A percentile compares a stretch with the other conserved stretches of the same genome.
These are phyloP conservation scores for Palloptera scutellata DNA, from an alignment of 2,888 invertebrate species.

Conservation along the genomic window DNA sequence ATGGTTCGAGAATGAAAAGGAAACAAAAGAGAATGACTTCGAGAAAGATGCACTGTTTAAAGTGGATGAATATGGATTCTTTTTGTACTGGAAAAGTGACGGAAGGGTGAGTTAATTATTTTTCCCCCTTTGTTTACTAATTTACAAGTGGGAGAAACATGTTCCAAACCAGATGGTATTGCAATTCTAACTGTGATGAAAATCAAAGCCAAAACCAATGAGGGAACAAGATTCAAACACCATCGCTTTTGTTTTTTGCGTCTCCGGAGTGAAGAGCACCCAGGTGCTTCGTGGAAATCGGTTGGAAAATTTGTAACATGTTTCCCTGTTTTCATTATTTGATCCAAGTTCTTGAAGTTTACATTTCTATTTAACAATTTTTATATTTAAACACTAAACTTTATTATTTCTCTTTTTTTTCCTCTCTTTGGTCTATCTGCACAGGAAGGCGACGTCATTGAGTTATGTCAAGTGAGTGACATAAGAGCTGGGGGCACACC, in stretches of 20 bases:
- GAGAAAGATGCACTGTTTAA: slow-evolving; percentile 90
- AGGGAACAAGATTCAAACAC: too few species aligned
- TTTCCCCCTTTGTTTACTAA: too few species aligned
- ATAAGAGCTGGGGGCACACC: slow-evolving; percentile 92
- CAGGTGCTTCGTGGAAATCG: too few species aligned
- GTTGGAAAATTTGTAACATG: too few species aligned
- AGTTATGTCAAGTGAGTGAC: slow-evolving; percentile 98
- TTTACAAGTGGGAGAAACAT: too few species aligned
- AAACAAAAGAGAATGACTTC: slow-evolving; percentile 78
- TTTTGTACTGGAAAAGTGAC: slow-evolving; percentile 98
- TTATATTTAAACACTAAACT: slow-evolving; percentile 7
- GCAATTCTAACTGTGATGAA: too few species aligned
- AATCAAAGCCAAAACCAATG: too few species aligned
- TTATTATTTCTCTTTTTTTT: slow-evolving; percentile 12
- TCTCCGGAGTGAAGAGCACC: too few species aligned
- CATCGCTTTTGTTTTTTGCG: too few species aligned
- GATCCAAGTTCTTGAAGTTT: not conserved
- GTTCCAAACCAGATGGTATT: too few species aligned
- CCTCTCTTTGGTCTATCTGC: slow-evolving; percentile 55
- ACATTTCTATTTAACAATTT: not conserved
- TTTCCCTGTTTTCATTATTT: not conserved
- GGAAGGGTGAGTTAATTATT: slow-evolving; percentile 73
- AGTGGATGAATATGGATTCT: slow-evolving; percentile 97
- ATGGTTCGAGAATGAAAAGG: slow-evolving; percentile 95
- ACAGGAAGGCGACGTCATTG: slow-evolving; percentile 98